Evolutionary conservation across 2,797 vertebrate species (phyloP), one percentile per base, ranked within the genome.

Genomic region (Cyprinella venusta): DNA sequence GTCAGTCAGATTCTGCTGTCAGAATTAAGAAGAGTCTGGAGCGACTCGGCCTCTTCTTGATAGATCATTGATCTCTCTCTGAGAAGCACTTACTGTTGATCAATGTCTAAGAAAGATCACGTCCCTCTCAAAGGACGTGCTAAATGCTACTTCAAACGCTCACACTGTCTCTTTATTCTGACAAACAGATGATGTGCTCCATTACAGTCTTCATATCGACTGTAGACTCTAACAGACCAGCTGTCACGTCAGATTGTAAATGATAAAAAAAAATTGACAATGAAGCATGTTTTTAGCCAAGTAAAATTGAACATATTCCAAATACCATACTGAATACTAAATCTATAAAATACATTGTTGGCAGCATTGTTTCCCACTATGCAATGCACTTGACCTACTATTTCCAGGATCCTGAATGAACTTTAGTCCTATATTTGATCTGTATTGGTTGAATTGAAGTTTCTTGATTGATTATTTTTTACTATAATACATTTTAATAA

Each of bases 21-120:
- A 40, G 52, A 40, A 12, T 33, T 16, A 6, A 61, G 33, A 59
- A 76, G 36, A 50, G 61, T 50, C 26, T 45, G 8, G 24, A 77
- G 12, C 12, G 40, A 0, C 68, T 48, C 61, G 4, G 8, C 30
- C 40, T 81, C 42, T 16, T 74, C 26, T 72, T 74, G 75, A 64
- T 63, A 13, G 42, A 74, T 38, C 69, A 65, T 52, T 52, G 69
- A 81, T 81, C 42, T 52, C 21, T 64, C 18, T 74, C 26, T 74
- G 42, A 64, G 30, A 74, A 81, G 69, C 69, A 64, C 56, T 81
- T 81, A 81, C 56, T 38, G 42, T 63, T 52, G 69, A 74, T 81
- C 79, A 52, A 26, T 81, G 38, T 56, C 56, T 74, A 33, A 81
- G 56, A 38, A 12, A 64, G 30, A 81, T 72, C 59, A 38, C 30